Evolutionary conservation across 2,797 vertebrate species (phyloP), one percentile per base, ranked within the genome.

Genomic region (Fistularia tabacaria): DNA sequence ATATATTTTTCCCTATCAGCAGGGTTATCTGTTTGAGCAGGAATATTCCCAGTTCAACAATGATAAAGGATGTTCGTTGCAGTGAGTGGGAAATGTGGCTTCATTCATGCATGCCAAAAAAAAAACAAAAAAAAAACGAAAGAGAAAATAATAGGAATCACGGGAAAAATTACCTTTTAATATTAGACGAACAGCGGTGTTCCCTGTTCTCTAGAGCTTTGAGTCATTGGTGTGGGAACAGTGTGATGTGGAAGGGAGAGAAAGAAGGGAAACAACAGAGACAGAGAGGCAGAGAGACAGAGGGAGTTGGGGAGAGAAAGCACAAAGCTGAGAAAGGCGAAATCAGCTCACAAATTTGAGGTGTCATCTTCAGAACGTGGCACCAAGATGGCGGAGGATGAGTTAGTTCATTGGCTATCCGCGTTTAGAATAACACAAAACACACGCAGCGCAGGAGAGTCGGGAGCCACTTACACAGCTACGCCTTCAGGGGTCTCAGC

Each of bases 161-260:
- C 25, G 25, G 25, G 25, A 3, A 25, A 14, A 81, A 86, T 89
- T 90, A 91, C 90, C 90, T 89, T 80, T 63, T 46, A 44, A 54
- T 46, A 14, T 76, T 61, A 82, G 69, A 64, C 65, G 58, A 39
- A 38, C 14, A 58, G 62, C 51, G 62, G 59, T 15, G 59, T 38
- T 82, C 59, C 73, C 54, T 75, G 76, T 62, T 76, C 74, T 79
- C 57, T 61, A 79, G 64, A 62, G 70, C 85, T 85, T 62, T 80
- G 71, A 81, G 62, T 77, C 83, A 83, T 74, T 82, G 77, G 51
- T 64, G 67, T 15, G 56, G 48, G 57, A 57, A 71, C 71, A 79
- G 62, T 38, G 44, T 69, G 67, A 46, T 60, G 53, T 57, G 63
- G 14, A 43, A 51, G 57, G 36, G 51, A 51, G 25, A 39, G 41